Base-by-base conservation (phyloP, 2,113 vertebrate species). In the Prunella himalayana region DNA sequence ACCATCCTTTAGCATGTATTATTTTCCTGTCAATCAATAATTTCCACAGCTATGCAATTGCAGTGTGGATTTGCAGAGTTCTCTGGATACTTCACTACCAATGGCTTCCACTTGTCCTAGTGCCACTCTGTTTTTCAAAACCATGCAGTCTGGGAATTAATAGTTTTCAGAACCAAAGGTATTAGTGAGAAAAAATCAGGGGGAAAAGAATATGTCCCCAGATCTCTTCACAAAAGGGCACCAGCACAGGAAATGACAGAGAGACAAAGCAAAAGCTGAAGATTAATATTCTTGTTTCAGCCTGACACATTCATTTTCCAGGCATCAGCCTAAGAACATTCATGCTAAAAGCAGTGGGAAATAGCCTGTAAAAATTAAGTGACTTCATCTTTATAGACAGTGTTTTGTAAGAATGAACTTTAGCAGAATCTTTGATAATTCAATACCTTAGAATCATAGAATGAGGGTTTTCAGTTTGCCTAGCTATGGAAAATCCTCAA, bases 1-100 rank as follows among this genome's bases (percentile, higher is more conserved):
- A 73, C 47, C 87, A 47, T 78, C 41, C 72, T 87, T 90, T 51
- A 92, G 33, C 65, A 75, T 75, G 60, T n/a, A 64, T 75, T 82
- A 88, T 87, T 94, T 95, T 90, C 50, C 70, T 92, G 82, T 93
- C 92, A 94, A 28, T 80, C 82, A 92, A 60, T n/a, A 88, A 18
- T 66, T 86, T 77, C 59, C 72, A 85, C 10, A 71, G 66, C 49
- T 71, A 39, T 59, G 63, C 59, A 80, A 45, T 33, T 87, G 59
- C 65, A 90, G 18, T 14, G 27, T 49, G 65, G 56, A 37, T 37
- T 37, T 37, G 24, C 71, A 71, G 39, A 81, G 41, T 81, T 81
- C 82, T 91, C 89, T 72, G 51, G 24, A 39, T 61, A 39, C 33
- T 73, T 80, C 57, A 54, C 45, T 77, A 73, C 23, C 76, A 90